These are phyloP conservation scores for Neopipo cinnamomea DNA, from an alignment of 2,113 vertebrate species.

Conservation along the genomic window DNA sequence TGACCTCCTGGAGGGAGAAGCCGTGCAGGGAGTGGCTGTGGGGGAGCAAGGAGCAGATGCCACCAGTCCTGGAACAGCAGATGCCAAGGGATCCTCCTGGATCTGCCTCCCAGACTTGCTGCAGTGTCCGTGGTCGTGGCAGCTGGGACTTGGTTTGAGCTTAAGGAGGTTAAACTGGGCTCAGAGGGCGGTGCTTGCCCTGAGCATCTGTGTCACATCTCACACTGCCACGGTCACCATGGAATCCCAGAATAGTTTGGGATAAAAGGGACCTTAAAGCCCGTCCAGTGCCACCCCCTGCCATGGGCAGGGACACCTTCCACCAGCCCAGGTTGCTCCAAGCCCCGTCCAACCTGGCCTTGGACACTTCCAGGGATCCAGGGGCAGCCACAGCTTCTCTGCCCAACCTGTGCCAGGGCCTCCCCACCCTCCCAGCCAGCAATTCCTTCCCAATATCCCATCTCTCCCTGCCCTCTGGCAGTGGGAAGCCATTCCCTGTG, in stretches of 20 bases:
- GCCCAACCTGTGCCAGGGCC: too few species aligned
- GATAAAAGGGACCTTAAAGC: not conserved
- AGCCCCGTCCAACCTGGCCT: too few species aligned
- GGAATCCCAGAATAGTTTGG: not conserved
- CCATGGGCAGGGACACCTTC: not conserved
- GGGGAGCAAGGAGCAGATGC: not conserved
- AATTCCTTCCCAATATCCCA: too few species aligned
- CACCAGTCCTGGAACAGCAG: not conserved
- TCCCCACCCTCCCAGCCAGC: too few species aligned
- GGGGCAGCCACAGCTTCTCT: too few species aligned
- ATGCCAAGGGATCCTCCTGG: not conserved
- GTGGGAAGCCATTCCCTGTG: too few species aligned
- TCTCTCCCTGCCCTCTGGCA: too few species aligned
- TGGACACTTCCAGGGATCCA: too few species aligned
- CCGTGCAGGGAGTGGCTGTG: not conserved
- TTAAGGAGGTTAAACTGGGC: not conserved
- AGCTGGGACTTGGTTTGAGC: not conserved
- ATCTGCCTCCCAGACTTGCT: not conserved
- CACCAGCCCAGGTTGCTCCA: not conserved
- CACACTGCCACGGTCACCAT: not conserved
- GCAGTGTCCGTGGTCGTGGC: accelerated
- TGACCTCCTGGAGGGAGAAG: not conserved
- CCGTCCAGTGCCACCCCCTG: not conserved
- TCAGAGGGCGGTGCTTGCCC: not conserved
- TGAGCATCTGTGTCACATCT: not conserved